Conservation (phyloP, 2,113 vertebrate species). For the Nansenia antarctica region DNA sequence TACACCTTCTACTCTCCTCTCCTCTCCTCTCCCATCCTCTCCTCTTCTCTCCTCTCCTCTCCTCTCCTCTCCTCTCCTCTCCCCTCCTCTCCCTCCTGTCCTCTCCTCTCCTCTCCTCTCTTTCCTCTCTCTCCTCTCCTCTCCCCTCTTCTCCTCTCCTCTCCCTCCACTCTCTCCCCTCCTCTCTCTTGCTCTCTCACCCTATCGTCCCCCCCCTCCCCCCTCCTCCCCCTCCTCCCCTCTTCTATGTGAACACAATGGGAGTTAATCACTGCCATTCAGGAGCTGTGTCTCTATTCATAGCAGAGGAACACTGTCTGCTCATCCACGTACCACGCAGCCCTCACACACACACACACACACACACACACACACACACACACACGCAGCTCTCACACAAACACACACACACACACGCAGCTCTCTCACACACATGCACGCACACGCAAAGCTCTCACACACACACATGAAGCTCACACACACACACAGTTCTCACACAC, state of each 20-base stretch:
- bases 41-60: background rate
- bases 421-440: too few relatives aligned
- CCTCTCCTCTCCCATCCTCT: constrained; percentile 13
- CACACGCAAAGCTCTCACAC: too few relatives aligned
- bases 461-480: too few relatives aligned
- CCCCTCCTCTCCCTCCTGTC: background rate
- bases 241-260: constrained; percentile 50
- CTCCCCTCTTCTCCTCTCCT: background rate
- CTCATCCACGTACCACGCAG: constrained; percentile 57
- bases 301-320: constrained; percentile 50
- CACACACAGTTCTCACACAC: too few relatives aligned
- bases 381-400: too few relatives aligned
- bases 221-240: background rate
- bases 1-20: background rate
- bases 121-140: background rate
- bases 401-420: too few relatives aligned
- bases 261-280: constrained; percentile 72
- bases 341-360: too few relatives aligned
- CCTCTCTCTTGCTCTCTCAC: constrained; percentile 9
- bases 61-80: constrained; percentile 7
- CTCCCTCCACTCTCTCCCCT: background rate
- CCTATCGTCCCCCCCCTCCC: constrained; percentile 46
- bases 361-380: constrained; percentile 25
- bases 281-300: constrained; percentile 61
- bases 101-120: background rate